Conservation (phyloP, 2,888 invertebrate species). For the Melanchra persicariae region DNA sequence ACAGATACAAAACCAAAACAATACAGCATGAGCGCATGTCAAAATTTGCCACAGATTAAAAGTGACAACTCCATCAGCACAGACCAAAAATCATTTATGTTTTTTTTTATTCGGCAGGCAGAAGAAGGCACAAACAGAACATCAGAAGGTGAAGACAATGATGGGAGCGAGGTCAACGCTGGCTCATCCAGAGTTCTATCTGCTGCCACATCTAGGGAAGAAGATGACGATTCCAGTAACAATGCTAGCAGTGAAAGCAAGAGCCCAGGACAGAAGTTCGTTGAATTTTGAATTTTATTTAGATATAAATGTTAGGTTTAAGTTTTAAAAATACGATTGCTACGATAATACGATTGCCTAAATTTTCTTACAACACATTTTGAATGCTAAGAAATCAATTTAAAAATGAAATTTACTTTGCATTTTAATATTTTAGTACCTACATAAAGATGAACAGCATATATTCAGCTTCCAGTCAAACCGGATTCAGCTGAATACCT, state of each 20-base stretch:
- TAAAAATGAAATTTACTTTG: no score
- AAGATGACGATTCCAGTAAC: slow-evolving; percentile 93
- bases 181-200: slow-evolving; percentile 88
- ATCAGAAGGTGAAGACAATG: slow-evolving; percentile 86
- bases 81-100: slow-evolving; percentile 23
- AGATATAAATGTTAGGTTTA: background rate
- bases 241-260: slow-evolving; percentile 93
- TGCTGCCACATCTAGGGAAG: slow-evolving; percentile 92
- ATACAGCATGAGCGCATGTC: slow-evolving; percentile 52
- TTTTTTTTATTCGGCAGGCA: slow-evolving; percentile 78
- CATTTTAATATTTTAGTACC: no score
- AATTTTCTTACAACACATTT: background rate
- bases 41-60: slow-evolving; percentile 8
- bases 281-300: slow-evolving; percentile 18
- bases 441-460: no score
- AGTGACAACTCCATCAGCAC: background rate
- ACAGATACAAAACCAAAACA: slow-evolving; percentile 10
- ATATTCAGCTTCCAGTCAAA: no score
- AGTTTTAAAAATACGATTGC: background rate
- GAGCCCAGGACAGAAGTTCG: slow-evolving; percentile 93
- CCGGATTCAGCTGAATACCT: no score
- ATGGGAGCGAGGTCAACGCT: slow-evolving; percentile 84
- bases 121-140: slow-evolving; percentile 87
- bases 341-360: slow-evolving; percentile 3
- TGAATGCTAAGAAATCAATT: no score